These are phyloP conservation scores for Smittia aterrima DNA, from an alignment of 2,888 invertebrate genomes.

Conservation along the genomic window DNA sequence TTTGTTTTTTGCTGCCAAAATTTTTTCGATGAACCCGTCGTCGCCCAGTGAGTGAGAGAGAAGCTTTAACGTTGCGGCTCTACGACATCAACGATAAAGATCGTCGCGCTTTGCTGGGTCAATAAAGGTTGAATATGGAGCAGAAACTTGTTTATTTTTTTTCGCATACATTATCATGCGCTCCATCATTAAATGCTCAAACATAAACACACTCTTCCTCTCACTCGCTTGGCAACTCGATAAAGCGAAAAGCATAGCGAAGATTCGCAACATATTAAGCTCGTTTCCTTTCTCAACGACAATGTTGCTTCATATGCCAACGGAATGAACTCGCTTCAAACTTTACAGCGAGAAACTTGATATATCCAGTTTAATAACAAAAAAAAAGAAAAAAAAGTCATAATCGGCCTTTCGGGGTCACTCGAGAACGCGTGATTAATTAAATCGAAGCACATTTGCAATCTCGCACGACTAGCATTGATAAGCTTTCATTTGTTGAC, in stretches of 20 bases:
- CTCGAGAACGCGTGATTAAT: neutral
- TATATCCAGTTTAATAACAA: neutral
- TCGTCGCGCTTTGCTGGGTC: neutral
- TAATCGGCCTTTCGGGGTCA: neutral
- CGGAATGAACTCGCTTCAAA: too few species aligned
- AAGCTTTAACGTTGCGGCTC: neutral
- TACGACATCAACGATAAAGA: neutral
- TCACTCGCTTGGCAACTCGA: neutral
- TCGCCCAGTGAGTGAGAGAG: neutral
- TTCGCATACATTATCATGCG: neutral
- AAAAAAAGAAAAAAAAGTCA: too few species aligned
- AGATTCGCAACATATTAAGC: neutral
- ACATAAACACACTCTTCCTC: neutral
- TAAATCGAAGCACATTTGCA: too few species aligned
- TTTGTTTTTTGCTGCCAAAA: constrained; percentile 19
- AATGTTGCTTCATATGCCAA: neutral
- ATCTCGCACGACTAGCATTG: too few species aligned
- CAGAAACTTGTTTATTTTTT: constrained; percentile 29
- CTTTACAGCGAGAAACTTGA: neutral
- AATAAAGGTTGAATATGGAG: constrained; percentile 19
- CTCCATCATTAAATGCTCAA: constrained; percentile 17
- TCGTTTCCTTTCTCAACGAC: neutral
- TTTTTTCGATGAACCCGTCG: neutral
- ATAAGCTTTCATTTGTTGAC: too few species aligned
- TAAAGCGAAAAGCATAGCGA: neutral